Evolutionary conservation across 2,888 invertebrate species (phyloP), one percentile per base, ranked within the genome.

Genomic region (Patella ulyssiponensis): DNA sequence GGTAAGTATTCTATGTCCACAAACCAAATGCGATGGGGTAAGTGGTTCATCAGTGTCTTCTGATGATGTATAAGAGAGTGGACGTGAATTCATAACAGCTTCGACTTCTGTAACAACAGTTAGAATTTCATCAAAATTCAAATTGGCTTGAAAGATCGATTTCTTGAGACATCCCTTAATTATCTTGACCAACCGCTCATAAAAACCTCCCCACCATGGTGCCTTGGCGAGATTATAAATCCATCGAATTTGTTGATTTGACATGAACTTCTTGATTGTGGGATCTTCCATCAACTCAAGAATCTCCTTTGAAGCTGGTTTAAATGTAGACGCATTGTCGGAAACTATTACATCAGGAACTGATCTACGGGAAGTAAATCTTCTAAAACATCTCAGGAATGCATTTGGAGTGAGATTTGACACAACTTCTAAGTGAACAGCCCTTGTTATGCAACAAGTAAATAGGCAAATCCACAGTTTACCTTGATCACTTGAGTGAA

Each of bases 191-290:
- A 77, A 52, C 17, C 77, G n/a, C 3, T 73, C 77, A 56, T 64
- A 77, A 27, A 77, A 74, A 11, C 74, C 77, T 11, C 77, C 77
- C 33, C 20, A 77, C 77, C 73, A 77, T 14, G 77, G 77, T 14
- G 74, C 77, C n/a, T 64, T 12, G 11, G 44, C 17, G 12, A 20
- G 77, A 73, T 27, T 27, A 2, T 27, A 27, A 27, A 27, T 27
- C 27, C 27, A 27, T 27, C 27, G 44, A 15, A 74, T 20, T 14
- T 27, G 51, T 44, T 64, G 64, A 64, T 44, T 44, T 44, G 44
- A 7, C 44, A 44, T 33, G 33, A 33, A 33, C 33, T 33, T 33
- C 33, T 4, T 44, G 44, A 23, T 23, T 27, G 27, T 53, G 51
- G 56, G 15, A 71, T 54, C n/a, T 33, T 64, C 14, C 17, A 64